These are phyloP conservation scores for Apodemus sylvaticus DNA, from an alignment of 2,113 vertebrate genomes.

Conservation along the genomic window DNA sequence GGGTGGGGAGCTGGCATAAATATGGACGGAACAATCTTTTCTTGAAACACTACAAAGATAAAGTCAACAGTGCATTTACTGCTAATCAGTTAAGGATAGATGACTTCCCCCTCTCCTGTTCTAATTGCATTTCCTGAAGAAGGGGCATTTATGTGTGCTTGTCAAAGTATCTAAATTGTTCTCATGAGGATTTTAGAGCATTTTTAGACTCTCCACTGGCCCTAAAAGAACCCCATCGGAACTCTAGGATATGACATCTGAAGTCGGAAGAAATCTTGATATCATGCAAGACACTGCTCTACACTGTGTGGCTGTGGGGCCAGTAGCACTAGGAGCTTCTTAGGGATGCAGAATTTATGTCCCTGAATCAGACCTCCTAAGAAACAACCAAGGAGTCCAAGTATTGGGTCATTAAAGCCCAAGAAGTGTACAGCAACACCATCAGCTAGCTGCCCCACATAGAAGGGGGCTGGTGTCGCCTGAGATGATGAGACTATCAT, in stretches of 20 bases:
- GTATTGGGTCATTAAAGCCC: background rate
- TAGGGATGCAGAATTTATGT: background rate
- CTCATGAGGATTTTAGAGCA: background rate
- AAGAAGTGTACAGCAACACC: background rate
- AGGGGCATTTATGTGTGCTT: background rate
- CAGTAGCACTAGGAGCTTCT: background rate
- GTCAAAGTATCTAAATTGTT: background rate
- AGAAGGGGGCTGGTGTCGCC: background rate
- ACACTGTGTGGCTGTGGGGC: background rate
- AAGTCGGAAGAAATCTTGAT: background rate
- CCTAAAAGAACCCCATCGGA: background rate
- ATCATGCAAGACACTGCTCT: background rate
- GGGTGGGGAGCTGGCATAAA: background rate
- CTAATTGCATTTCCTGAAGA: slow-evolving; percentile 21
- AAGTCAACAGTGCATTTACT: background rate
- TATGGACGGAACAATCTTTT: slow-evolving; percentile 28
- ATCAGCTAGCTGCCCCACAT: background rate
- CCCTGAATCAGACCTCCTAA: background rate
- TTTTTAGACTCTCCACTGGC: background rate
- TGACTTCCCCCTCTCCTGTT: background rate
- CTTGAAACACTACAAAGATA: background rate
- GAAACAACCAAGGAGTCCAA: background rate
- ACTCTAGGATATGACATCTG: background rate
- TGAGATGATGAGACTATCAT: background rate
- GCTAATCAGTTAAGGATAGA: background rate